Percentiles rank a stretch among this genome's conserved stretches.
Conservation (phyloP, 2,113 vertebrate genomes). For the Alouatta palliata region DNA sequence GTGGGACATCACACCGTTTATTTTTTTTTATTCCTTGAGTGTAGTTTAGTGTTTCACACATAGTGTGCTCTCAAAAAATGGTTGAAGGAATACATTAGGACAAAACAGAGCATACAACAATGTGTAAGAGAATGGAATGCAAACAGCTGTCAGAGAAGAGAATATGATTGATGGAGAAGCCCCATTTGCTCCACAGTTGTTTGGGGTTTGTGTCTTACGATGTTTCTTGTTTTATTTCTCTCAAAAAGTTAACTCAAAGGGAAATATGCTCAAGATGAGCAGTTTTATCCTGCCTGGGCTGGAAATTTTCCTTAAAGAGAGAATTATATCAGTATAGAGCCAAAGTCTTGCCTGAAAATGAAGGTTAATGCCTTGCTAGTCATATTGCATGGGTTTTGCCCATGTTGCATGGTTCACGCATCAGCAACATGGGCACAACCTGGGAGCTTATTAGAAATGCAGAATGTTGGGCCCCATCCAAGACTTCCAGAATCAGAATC, state of each 20-base stretch:
- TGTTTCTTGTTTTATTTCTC: not conserved
- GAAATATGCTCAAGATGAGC: not conserved
- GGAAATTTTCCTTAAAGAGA: not conserved
- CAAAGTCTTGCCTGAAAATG: not conserved
- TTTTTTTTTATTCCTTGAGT: not conserved
- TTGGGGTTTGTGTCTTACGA: not conserved
- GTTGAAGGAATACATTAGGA: not conserved
- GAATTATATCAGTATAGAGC: not conserved
- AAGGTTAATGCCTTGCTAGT: not conserved
- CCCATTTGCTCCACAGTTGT: not conserved
- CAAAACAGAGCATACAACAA: not conserved
- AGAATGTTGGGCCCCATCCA: too few species aligned
- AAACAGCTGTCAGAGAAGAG: not conserved
- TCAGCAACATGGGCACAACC: fast-evolving
- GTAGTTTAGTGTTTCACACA: not conserved
- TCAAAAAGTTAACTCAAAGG: not conserved
- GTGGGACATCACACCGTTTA: not conserved
- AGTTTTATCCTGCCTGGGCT: not conserved
- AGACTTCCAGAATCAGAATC: not conserved
- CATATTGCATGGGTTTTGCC: too few species aligned
- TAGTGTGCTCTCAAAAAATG: not conserved
- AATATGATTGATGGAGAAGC: not conserved
- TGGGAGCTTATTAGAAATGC: not conserved
- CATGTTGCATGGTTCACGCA: not conserved
- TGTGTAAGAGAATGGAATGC: not conserved